phyloP scores from a whole-genome alignment of 2,113 vertebrate genomes.

The Ophthalmolycus amberensis region DNA sequence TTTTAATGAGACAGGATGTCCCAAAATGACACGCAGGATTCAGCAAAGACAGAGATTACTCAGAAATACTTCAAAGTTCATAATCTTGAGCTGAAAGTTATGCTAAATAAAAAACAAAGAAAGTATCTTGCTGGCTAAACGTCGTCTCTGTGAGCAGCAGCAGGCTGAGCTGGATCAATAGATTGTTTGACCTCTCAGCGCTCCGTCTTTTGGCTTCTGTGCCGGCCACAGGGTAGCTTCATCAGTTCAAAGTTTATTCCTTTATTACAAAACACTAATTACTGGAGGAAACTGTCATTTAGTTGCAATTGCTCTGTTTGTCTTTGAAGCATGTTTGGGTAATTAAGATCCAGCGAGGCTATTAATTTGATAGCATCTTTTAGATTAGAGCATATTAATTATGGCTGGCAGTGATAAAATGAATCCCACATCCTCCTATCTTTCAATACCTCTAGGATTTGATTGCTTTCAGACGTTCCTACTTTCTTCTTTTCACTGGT shows the following conservation, averaged over 20 bases:
- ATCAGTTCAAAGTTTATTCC: slow-evolving; percentile 4
- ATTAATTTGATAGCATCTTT: slow-evolving; percentile 37
- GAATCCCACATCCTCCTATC: slow-evolving; percentile 18
- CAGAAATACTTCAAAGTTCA: not conserved
- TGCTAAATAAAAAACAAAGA: not conserved
- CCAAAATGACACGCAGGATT: too few species aligned
- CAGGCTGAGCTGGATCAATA: slow-evolving; percentile 66
- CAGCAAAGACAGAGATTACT: not conserved
- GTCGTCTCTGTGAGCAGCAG: slow-evolving; percentile 19
- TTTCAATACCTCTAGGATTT: slow-evolving; percentile 22
- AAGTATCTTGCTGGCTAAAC: not conserved
- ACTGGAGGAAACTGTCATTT: slow-evolving; percentile 1
- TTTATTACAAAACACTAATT: not conserved
- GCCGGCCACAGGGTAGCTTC: not conserved
- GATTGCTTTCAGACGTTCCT: slow-evolving; percentile 34
- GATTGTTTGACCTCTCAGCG: slow-evolving; percentile 53
- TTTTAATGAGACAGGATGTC: not conserved
- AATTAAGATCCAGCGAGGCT: slow-evolving; percentile 3
- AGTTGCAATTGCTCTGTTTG: not conserved
- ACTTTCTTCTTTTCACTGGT: not conserved
- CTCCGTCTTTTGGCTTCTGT: not conserved
- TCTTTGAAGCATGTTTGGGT: slow-evolving; percentile 3
- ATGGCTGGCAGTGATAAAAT: slow-evolving; percentile 18
- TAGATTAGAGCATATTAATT: slow-evolving; percentile 27
- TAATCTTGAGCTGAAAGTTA: not conserved